Conservation (phyloP, 2,797 vertebrate species). For the Phoxinus dragarum region DNA sequence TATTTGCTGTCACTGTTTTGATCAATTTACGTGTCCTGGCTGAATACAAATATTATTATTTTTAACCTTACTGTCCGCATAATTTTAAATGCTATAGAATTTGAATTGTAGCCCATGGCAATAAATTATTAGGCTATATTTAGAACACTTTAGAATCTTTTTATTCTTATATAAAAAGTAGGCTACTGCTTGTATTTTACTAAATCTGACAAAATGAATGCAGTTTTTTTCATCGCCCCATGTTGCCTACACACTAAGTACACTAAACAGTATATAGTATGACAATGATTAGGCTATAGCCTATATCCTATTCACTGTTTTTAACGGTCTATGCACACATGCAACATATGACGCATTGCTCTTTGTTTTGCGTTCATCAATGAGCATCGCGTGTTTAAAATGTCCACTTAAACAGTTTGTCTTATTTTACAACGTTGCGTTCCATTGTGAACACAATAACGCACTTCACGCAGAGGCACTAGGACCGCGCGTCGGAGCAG, state of each 20-base stretch:
- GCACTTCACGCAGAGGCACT: neutral
- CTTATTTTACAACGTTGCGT: neutral
- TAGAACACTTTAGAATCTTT: neutral
- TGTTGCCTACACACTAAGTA: neutral
- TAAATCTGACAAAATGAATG: neutral
- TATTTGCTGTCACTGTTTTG: neutral
- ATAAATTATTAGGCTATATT: neutral
- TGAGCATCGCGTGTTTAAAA: neutral
- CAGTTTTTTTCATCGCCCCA: neutral
- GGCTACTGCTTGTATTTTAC: no score
- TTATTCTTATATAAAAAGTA: no score
- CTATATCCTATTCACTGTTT: neutral
- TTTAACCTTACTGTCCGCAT: neutral
- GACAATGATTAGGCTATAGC: neutral
- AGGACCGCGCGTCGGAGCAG: constrained; percentile 26
- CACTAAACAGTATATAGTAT: neutral
- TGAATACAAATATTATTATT: neutral
- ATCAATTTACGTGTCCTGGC: neutral
- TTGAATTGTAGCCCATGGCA: neutral
- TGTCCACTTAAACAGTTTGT: neutral
- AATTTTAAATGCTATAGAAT: neutral
- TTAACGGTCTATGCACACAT: neutral
- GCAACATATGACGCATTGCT: neutral
- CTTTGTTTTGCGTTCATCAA: neutral
- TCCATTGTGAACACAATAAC: neutral